A percentile compares a stretch with the other conserved stretches of the same genome.
Conservation (phyloP, 2,888 invertebrate genomes). For the Ectropis crepuscularia region DNA sequence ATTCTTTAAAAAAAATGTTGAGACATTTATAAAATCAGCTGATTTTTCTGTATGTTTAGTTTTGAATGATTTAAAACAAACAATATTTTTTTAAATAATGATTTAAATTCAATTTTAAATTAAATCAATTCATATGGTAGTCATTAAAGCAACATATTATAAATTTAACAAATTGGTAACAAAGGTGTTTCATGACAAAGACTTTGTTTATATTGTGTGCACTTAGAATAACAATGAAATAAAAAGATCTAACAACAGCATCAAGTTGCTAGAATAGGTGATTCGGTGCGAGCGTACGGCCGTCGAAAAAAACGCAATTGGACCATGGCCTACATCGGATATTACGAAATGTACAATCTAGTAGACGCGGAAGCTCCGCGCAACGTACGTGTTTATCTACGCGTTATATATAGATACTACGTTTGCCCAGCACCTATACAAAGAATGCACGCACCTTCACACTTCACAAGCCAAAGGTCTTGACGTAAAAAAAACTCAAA, state of each 20-base stretch:
- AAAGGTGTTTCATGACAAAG: conserved; percentile 20
- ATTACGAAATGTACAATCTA: conserved; percentile 81
- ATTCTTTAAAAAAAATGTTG: no score
- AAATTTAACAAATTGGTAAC: conserved; percentile 1
- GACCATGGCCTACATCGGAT: conserved; percentile 80
- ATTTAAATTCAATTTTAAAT: no score
- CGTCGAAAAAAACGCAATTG: conserved; percentile 73
- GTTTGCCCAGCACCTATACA: conserved; percentile 68
- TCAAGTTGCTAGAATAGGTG: conserved; percentile 24
- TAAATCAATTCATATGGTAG: no score
- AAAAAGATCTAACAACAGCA: conserved; percentile 10
- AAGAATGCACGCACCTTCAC: conserved; percentile 64
- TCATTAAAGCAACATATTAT: neutral
- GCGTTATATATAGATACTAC: conserved; percentile 78
- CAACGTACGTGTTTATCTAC: conserved; percentile 72
- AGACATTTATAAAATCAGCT: no score
- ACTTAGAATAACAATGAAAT: conserved; percentile 24
- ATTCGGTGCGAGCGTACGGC: conserved; percentile 47
- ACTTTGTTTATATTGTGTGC: conserved; percentile 19
- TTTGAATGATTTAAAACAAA: no score
- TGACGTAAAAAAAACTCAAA: conserved; percentile 38
- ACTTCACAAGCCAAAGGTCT: conserved; percentile 50
- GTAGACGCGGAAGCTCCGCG: conserved; percentile 69
- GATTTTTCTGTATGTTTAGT: no score
- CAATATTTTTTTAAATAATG: no score